Conservation (phyloP, 37 sponge, comb jelly and placozoan genomes). For the Halichondria panicea region DNA sequence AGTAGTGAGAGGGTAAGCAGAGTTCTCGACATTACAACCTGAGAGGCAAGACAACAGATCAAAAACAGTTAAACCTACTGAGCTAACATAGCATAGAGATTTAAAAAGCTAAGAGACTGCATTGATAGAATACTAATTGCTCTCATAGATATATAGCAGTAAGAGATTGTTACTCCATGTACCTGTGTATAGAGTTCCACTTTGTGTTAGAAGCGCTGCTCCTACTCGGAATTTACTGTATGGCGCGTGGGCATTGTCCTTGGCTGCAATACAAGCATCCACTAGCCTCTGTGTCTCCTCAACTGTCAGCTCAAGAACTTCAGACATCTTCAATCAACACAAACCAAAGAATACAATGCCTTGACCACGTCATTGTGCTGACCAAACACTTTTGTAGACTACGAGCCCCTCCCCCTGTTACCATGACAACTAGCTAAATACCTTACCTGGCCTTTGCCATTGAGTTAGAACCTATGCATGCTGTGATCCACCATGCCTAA, state of each 20-base stretch:
- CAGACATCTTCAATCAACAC: no score
- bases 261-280: slow-evolving; percentile 33
- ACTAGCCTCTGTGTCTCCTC: slow-evolving; percentile 41
- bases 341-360: no score
- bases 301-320: neutral
- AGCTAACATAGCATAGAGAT: no score
- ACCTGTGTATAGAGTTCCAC: slow-evolving; percentile 67
- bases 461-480: neutral
- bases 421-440: no score
- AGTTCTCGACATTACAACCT: slow-evolving; percentile 97
- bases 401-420: no score
- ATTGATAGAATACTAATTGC: neutral
- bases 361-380: no score
- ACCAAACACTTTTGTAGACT: no score
- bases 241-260: slow-evolving; percentile 73
- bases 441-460: no score
- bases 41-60: no score
- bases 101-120: neutral
- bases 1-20: slow-evolving; percentile 63
- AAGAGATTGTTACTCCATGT: neutral
- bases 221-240: slow-evolving; percentile 94
- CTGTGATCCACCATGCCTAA: neutral
- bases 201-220: slow-evolving; percentile 69
- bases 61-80: no score
- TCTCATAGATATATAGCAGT: neutral